phyloP scores from a whole-genome alignment of 2,797 vertebrate species.

The Linurgus olivaceus region DNA sequence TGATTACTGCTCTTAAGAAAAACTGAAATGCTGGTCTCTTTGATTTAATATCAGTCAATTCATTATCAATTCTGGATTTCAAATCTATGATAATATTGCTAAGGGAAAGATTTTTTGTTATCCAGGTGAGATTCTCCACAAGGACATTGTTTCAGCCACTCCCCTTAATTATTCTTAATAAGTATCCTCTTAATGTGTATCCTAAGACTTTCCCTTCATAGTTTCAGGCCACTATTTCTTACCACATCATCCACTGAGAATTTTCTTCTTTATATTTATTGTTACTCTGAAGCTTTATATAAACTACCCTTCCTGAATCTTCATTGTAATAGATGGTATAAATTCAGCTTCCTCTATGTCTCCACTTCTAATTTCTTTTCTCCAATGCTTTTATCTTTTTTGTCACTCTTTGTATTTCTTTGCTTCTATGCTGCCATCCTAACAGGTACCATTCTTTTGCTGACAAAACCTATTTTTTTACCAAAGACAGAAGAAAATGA shows the following conservation, averaged over 20 bases:
- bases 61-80: background rate
- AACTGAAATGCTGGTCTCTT: background rate
- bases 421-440: background rate
- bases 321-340: background rate
- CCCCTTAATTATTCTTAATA: background rate
- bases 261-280: background rate
- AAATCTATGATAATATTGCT: background rate
- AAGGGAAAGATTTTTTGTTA: background rate
- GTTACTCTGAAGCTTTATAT: background rate
- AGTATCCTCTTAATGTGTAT: background rate
- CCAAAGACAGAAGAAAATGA: background rate
- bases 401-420: background rate
- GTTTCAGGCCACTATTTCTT: background rate
- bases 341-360: background rate
- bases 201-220: background rate
- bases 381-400: background rate
- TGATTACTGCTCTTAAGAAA: background rate
- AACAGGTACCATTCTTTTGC: background rate
- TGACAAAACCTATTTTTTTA: slow-evolving; percentile 1
- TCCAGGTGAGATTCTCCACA: background rate
- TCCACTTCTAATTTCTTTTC: background rate
- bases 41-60: background rate
- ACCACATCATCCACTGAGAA: background rate
- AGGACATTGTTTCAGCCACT: background rate
- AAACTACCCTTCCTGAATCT: background rate